Base-by-base conservation (phyloP, 1,140 invertebrate species). In the Neodiprion fabricii region DNA sequence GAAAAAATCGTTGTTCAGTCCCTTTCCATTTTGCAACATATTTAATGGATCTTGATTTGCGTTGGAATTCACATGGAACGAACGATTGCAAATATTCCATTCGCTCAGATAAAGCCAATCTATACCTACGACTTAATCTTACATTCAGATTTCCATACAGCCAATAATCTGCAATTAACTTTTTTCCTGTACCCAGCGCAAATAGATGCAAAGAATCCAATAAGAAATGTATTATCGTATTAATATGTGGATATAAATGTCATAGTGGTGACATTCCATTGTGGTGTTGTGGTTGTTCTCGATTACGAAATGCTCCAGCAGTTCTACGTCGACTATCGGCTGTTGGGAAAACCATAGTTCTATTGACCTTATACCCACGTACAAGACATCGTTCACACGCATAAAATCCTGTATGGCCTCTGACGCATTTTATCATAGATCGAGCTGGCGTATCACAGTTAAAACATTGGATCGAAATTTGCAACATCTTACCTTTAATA, bases 1-100 rank as follows among this genome's bases (percentile, higher is more conserved):
- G 76, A 76, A 79, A 81, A 68, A 79, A 78, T 1, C 74, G 70
- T 72, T 73, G 75, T 66, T 78, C 67, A n/a, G 77, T 79, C 12
- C 48, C 75, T 76, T 80, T 79, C 78, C 78, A 78, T 47, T 75
- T 17, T 48, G 40, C 11, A 74, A 70, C 9, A 67, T 48, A 1
- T 67, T 47, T 7, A 9, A 53, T 69, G 2, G 50, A 8, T 50
- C 67, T 28, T 72, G 67, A 17, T 68, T 70, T 74, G 75, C 76
- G 69, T 68, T 76, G 72, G 72, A 78, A 81, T 67, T 79, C 78
- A 14, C 49, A 1, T 12, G 76, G 74, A 2, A 75, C 14, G 40
- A 70, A 68, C n/a, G 23, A 67, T 23, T n/a, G 23, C n/a, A 66
- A 49, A 12, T 14, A 48, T 7, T 71, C 61, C 53, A 75, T 28